These are phyloP conservation scores for Neotoxoptera formosana DNA, from an alignment of 1,140 invertebrate species.

Conservation along the genomic window DNA sequence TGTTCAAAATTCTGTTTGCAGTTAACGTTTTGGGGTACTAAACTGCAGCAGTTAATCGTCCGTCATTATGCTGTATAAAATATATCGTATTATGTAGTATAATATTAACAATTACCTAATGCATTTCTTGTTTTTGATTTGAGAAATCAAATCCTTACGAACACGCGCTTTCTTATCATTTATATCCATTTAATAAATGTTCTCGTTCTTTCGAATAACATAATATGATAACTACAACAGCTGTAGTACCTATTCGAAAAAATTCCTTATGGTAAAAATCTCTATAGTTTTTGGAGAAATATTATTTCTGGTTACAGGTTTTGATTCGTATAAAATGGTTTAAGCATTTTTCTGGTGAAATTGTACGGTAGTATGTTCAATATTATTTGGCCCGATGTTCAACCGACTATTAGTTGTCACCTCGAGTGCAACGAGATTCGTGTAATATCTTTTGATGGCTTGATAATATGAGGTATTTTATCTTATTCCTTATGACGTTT, in stretches of 20 bases:
- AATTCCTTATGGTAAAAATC: no score
- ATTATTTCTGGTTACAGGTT: no score
- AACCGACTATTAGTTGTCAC: background rate
- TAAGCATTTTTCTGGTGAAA: background rate
- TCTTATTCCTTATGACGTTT: background rate
- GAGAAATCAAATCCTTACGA: background rate
- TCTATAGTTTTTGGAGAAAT: no score
- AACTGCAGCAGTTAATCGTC: no score
- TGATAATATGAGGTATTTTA: background rate
- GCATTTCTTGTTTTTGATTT: background rate
- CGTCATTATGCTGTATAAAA: no score
- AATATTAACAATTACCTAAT: no score
- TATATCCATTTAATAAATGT: background rate
- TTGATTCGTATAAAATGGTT: background rate
- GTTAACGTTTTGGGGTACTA: background rate
- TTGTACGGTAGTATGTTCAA: background rate
- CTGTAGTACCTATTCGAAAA: background rate
- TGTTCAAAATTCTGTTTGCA: background rate
- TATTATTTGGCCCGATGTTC: background rate
- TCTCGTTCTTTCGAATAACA: background rate
- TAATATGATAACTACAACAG: background rate
- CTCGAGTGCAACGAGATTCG: background rate
- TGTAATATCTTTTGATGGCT: background rate
- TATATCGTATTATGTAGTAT: no score
- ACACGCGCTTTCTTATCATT: background rate